Percentiles rank a stretch among this genome's conserved stretches.
Evolutionary conservation across 2,113 vertebrate species (phyloP).

Genomic region (Mustela nigripes): DNA sequence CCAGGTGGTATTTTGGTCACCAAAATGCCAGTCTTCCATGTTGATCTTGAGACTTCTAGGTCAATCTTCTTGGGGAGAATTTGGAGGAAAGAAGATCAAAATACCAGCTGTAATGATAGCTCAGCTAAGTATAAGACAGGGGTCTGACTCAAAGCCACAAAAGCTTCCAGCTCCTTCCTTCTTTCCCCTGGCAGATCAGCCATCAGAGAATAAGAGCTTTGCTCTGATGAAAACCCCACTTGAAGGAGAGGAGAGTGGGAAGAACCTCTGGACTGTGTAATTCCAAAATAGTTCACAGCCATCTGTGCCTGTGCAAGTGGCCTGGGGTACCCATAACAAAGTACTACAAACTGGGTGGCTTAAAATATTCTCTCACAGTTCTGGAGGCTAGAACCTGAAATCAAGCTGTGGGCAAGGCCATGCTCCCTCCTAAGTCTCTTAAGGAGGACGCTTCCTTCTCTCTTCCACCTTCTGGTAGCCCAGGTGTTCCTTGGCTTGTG

Average conservation of each 20-base stretch:
- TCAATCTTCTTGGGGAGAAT: not conserved
- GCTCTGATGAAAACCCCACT: not conserved
- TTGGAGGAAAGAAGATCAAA: not conserved
- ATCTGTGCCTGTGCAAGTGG: not conserved
- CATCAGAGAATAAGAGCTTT: not conserved
- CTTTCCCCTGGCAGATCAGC: not conserved
- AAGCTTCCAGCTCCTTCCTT: not conserved
- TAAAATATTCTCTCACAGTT: not conserved
- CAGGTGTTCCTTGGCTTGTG: not conserved
- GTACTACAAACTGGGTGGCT: fast-evolving
- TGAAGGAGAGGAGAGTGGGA: not conserved
- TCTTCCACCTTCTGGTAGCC: not conserved
- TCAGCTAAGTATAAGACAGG: not conserved
- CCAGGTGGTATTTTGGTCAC: not conserved
- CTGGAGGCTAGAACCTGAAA: not conserved
- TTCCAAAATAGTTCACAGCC: not conserved
- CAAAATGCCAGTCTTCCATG: not conserved
- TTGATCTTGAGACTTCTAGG: not conserved
- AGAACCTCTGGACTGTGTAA: not conserved
- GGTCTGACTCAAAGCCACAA: not conserved
- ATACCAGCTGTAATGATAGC: not conserved
- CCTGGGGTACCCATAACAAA: not conserved
- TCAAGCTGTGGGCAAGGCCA: not conserved
- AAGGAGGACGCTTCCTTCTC: not conserved
- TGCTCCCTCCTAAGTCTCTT: not conserved